Conservation (phyloP, 2,888 invertebrate species). For the Pheosia tremula region DNA sequence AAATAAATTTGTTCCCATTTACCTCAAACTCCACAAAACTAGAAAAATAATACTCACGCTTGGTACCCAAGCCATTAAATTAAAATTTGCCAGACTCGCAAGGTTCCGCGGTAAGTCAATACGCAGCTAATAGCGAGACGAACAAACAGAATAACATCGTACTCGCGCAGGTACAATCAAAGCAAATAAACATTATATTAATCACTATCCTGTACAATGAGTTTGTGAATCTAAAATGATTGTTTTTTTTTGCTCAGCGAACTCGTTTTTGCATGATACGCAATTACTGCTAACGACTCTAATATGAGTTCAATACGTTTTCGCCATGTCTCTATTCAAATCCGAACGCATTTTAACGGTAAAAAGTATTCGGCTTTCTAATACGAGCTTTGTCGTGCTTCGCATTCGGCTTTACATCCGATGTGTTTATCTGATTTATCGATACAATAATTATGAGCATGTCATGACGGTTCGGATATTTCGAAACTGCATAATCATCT, state of each 20-base stretch:
- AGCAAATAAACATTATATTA: constrained; percentile 74
- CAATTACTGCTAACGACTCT: constrained; percentile 71
- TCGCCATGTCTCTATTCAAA: constrained; percentile 53
- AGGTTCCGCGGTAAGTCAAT: too few species aligned
- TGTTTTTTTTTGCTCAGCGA: constrained; percentile 48
- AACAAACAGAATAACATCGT: constrained; percentile 50
- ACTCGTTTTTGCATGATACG: constrained; percentile 69
- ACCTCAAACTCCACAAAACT: too few species aligned
- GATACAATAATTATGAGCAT: constrained; percentile 64
- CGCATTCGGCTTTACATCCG: constrained; percentile 41
- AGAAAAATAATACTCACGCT: too few species aligned
- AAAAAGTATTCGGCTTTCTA: constrained; percentile 72
- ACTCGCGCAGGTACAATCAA: constrained; percentile 59
- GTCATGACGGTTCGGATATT: constrained; percentile 54
- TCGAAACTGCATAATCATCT: constrained; percentile 58
- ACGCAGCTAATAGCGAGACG: constrained; percentile 36
- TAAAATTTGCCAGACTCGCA: too few species aligned
- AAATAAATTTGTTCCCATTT: too few species aligned
- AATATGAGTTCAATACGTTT: constrained; percentile 64
- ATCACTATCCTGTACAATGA: constrained; percentile 62
- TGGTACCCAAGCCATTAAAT: too few species aligned
- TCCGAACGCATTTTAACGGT: constrained; percentile 60
- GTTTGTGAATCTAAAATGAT: constrained; percentile 53
- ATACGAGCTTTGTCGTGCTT: constrained; percentile 65
- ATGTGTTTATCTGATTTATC: constrained; percentile 66